Evolutionary conservation across 2,113 vertebrate species (phyloP), one percentile per base, ranked within the genome.

Genomic region (Cathartes aura): DNA sequence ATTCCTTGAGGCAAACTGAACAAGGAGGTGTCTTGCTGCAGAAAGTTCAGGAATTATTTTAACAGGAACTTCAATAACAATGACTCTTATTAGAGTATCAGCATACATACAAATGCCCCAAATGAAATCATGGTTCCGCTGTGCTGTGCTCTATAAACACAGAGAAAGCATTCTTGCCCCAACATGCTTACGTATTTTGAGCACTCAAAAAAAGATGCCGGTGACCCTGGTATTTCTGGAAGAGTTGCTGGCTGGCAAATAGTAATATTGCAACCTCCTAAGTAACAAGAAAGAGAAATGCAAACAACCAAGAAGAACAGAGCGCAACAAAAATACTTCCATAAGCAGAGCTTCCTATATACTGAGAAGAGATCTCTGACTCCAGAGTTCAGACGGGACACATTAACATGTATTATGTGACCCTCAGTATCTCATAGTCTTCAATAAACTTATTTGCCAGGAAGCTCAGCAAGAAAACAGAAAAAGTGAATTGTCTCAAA

Each of bases 161-260:
- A 87, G 71, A 88, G 66, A 70, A 70, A 47, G 59, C 67, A 63
- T 87, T 95, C 90, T 60, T 95, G 91, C 76, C 90, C 72, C 80
- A 93, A 78, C 42, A 27, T 4, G 71, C 86, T 97, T 79, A 89
- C 0, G 11, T 76, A 78, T 63, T 92, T 90, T 71, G 59, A 95
- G 88, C 75, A 62, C 80, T 89, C 72, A 74, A 84, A 92, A 83
- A 71, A 42, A 75, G 53, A 78, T 59, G 80, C 76, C 1, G 0
- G 68, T 92, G 95, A 97, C 86, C 89, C 91, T 84, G 89, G 82
- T 95, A 89, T 95, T 97, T 90, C 94, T 97, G 94, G 89, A 89
- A 94, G 64, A 56, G 89, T 11, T 81, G 68, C 60, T 94, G 78
- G 50, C 79, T 87, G 72, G 91, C 67, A 92, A 97, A 95, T 5